Evolutionary conservation across 2,888 invertebrate genomes (phyloP).

Genomic region (Mycalesis mineus): DNA sequence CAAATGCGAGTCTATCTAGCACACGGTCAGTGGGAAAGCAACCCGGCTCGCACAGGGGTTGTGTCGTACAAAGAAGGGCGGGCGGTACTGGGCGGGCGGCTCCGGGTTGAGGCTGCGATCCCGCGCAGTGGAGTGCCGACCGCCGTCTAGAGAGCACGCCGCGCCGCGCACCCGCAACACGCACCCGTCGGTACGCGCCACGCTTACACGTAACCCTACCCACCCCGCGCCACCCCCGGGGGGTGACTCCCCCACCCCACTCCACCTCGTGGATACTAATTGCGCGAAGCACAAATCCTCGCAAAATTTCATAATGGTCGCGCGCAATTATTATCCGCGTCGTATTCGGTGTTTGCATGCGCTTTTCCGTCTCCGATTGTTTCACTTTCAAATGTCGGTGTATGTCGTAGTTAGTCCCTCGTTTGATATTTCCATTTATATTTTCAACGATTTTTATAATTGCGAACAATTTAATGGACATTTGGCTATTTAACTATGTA

Average conservation of each 20-base stretch:
- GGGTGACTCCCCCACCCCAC: constrained; percentile 23
- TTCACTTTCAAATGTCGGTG: constrained; percentile 14
- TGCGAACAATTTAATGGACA: not conserved
- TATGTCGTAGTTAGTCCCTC: constrained; percentile 23
- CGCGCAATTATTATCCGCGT: constrained; percentile 37
- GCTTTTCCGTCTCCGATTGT: constrained; percentile 24
- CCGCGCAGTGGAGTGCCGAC: constrained; percentile 67
- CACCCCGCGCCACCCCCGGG: constrained; percentile 15
- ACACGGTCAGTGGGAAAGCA: not conserved
- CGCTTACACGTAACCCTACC: constrained; percentile 51
- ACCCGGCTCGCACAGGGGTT: constrained; percentile 27
- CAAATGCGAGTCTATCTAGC: not conserved
- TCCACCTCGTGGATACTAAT: constrained; percentile 49
- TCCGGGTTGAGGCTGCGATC: constrained; percentile 49
- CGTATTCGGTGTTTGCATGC: constrained; percentile 33
- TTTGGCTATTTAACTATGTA: too few species aligned
- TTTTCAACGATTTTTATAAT: not conserved
- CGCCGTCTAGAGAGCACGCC: constrained; percentile 72
- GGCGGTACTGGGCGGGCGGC: constrained; percentile 51
- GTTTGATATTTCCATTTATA: constrained; percentile 2
- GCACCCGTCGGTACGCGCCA: constrained; percentile 73
- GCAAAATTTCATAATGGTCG: constrained; percentile 25
- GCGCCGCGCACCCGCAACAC: constrained; percentile 59
- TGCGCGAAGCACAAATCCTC: constrained; percentile 39
- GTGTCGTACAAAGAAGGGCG: constrained; percentile 33